These are phyloP conservation scores for Aphelenchoides besseyi DNA, from an alignment of 1,140 invertebrate genomes.

Conservation along the genomic window DNA sequence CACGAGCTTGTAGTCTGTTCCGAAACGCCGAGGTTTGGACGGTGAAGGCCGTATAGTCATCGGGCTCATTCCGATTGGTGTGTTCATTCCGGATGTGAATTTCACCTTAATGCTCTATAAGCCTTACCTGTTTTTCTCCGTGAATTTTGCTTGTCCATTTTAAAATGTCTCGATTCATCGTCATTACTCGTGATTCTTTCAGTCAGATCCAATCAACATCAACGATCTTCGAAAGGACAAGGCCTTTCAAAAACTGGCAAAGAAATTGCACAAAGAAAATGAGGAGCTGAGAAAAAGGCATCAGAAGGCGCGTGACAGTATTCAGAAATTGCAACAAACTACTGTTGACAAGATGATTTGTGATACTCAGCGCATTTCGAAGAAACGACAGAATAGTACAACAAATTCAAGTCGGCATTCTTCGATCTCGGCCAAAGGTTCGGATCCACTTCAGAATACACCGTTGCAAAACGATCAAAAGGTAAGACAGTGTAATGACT, in stretches of 20 bases:
- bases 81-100: no score
- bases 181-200: constrained; percentile 18
- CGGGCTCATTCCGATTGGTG: neutral
- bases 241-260: constrained; percentile 84
- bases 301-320: constrained; percentile 80
- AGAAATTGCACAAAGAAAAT: constrained; percentile 92
- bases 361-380: constrained; percentile 48
- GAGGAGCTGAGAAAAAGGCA: constrained; percentile 87
- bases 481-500: neutral
- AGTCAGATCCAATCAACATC: constrained; percentile 83
- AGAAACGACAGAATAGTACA: constrained; percentile 36
- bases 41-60: neutral
- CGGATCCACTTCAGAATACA: constrained; percentile 33
- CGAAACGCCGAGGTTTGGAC: neutral
- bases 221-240: constrained; percentile 86
- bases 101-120: no score
- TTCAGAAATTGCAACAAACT: constrained; percentile 90
- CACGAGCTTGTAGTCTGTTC: constrained; percentile 15
- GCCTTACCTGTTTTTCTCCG: constrained; percentile 10
- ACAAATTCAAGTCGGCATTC: constrained; percentile 35
- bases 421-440: constrained; percentile 35
- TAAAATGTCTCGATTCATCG: neutral
- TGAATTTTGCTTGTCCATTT: constrained; percentile 1
- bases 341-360: constrained; percentile 85
- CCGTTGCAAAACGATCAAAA: constrained; percentile 9